Evolutionary conservation across 2,888 invertebrate genomes (phyloP).

Genomic region (Colletes collaris): DNA sequence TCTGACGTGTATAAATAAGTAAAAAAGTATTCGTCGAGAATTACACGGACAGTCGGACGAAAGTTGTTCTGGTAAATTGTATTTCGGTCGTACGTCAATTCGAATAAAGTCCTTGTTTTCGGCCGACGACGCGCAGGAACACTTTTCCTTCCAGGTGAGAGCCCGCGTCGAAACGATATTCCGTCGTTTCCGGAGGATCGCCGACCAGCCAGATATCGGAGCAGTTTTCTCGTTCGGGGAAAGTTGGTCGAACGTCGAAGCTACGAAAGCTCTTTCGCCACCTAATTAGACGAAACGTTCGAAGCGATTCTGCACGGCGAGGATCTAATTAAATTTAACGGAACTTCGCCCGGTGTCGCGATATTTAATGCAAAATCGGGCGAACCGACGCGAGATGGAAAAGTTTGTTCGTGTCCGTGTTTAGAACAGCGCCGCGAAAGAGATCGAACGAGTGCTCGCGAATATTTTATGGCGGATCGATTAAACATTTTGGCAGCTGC

Average conservation of each 20-base stretch:
- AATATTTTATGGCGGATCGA: constrained; percentile 31
- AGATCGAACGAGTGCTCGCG: neutral
- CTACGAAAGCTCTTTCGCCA: constrained; percentile 29
- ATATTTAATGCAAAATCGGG: neutral
- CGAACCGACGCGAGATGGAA: neutral
- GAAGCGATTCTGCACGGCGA: constrained; percentile 14
- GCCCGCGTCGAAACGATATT: constrained; percentile 42
- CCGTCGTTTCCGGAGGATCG: neutral
- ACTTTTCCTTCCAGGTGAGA: constrained; percentile 19
- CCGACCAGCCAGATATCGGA: constrained; percentile 57
- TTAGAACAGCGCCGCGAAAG: too few relatives aligned
- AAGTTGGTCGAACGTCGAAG: constrained; percentile 46
- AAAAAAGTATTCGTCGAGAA: neutral
- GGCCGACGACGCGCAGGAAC: neutral
- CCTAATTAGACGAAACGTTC: constrained; percentile 59
- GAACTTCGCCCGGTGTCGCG: neutral
- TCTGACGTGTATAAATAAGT: too few relatives aligned
- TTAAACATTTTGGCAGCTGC: constrained; percentile 58
- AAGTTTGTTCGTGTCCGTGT: constrained; percentile 5
- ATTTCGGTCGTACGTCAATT: constrained; percentile 46
- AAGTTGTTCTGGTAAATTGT: constrained; percentile 26
- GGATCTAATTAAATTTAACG: constrained; percentile 56
- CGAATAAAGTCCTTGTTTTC: constrained; percentile 21
- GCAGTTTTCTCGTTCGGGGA: constrained; percentile 31
- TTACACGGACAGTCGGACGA: neutral